phyloP scores from a whole-genome alignment of 1,140 invertebrate species.

The Heliconius himera region DNA sequence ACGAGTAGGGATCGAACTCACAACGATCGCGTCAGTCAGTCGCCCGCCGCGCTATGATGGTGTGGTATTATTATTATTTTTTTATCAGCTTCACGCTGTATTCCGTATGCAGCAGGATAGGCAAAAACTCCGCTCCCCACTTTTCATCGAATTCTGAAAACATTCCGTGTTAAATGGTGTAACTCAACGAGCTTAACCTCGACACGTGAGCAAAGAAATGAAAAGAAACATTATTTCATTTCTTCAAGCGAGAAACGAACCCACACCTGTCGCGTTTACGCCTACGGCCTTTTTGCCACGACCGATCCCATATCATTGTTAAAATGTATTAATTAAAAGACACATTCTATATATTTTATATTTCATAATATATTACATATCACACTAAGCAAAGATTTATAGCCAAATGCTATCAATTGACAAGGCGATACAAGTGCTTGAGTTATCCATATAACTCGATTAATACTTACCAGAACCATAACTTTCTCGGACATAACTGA shows the following conservation, averaged over 20 bases:
- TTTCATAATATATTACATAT: not conserved
- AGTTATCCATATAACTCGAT: conserved; percentile 16
- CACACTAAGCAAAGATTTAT: not conserved
- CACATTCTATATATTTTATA: not conserved
- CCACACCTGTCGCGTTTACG: not conserved
- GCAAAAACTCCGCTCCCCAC: too few relatives aligned
- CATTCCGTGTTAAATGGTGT: too few relatives aligned
- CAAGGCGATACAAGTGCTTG: conserved; percentile 15
- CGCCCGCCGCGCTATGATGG: too few relatives aligned
- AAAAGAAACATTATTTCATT: too few relatives aligned
- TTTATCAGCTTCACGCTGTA: too few relatives aligned
- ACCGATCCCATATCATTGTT: not conserved
- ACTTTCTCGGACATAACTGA: conserved; percentile 63
- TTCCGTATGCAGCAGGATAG: too few relatives aligned
- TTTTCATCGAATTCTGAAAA: too few relatives aligned
- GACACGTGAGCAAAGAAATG: too few relatives aligned
- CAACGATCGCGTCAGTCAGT: too few relatives aligned
- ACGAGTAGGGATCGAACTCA: too few relatives aligned
- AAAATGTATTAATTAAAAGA: not conserved
- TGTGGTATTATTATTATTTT: too few relatives aligned
- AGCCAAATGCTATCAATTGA: conserved; percentile 21
- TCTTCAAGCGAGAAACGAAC: not conserved
- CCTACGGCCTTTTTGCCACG: not conserved
- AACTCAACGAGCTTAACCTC: too few relatives aligned
- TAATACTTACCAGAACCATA: conserved; percentile 39